These are phyloP conservation scores for Heliconius eleuchia DNA, from an alignment of 1,140 invertebrate species.

Conservation along the genomic window DNA sequence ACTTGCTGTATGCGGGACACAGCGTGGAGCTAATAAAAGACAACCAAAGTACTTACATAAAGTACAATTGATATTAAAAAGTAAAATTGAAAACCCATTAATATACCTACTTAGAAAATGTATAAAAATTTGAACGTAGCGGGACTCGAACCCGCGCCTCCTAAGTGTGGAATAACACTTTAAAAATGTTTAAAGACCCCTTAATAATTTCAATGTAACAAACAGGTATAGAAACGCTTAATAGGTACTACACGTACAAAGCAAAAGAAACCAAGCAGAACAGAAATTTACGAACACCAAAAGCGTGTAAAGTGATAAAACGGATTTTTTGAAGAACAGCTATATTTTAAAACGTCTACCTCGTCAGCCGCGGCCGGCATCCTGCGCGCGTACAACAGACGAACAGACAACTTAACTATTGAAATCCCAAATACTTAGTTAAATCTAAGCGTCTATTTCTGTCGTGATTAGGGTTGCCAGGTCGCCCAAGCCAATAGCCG, in stretches of 20 bases:
- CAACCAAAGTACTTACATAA: background rate
- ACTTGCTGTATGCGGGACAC: too few species aligned
- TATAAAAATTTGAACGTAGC: too few species aligned
- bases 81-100: too few species aligned
- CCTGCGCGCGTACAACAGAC: slow-evolving; percentile 42
- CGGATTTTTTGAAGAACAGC: slow-evolving; percentile 32
- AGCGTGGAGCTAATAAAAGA: background rate
- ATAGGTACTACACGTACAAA: background rate
- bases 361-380: slow-evolving; percentile 39
- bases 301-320: slow-evolving; percentile 19
- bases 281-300: slow-evolving; percentile 15
- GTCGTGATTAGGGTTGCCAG: slow-evolving; percentile 36
- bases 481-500: too few species aligned
- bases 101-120: too few species aligned
- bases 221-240: background rate
- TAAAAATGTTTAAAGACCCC: background rate
- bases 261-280: slow-evolving; percentile 35
- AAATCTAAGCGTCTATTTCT: slow-evolving; percentile 63
- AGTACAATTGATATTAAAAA: background rate
- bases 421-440: slow-evolving; percentile 41
- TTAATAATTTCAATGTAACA: background rate
- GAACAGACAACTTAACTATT: slow-evolving; percentile 41
- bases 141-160: too few species aligned
- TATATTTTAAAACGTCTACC: slow-evolving; percentile 23
- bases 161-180: too few species aligned